phyloP scores from a whole-genome alignment of 2,888 invertebrate species.

The Leptogaster cylindrica region DNA sequence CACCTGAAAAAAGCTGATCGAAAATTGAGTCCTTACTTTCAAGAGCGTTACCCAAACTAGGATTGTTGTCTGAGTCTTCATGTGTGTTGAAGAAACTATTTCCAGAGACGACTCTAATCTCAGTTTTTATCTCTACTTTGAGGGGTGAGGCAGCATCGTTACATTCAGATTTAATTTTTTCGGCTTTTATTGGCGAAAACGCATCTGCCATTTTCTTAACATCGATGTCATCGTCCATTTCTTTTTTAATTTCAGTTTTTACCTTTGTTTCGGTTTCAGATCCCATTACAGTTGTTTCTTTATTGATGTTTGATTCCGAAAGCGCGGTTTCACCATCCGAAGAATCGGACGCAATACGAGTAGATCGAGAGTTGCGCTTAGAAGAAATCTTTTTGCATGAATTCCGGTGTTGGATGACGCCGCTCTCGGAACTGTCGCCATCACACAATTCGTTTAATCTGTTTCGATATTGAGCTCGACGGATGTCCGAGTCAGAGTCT shows the following conservation, averaged over 20 bases:
- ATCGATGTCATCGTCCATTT: conserved; percentile 62
- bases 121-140: conserved; percentile 49
- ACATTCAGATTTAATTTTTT: conserved; percentile 15
- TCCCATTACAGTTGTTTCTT: not conserved
- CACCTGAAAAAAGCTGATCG: conserved; percentile 62
- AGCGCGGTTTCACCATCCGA: conserved; percentile 65
- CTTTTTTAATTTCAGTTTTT: conserved; percentile 69
- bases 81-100: conserved; percentile 21
- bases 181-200: conserved; percentile 15
- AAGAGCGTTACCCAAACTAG: conserved; percentile 53
- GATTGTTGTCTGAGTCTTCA: conserved; percentile 49
- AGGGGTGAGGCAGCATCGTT: conserved; percentile 17
- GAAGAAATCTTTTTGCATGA: conserved; percentile 65
- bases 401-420: conserved; percentile 52
- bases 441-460: conserved; percentile 63
- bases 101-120: conserved; percentile 41
- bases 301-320: not conserved
- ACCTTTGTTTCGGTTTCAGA: conserved; percentile 59
- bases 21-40: conserved; percentile 62
- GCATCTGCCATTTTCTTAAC: conserved; percentile 20
- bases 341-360: conserved; percentile 77
- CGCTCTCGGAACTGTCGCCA: conserved; percentile 59
- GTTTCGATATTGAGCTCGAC: conserved; percentile 61
- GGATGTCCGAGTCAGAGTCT: conserved; percentile 64
- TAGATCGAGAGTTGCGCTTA: conserved; percentile 72